phyloP scores from a whole-genome alignment of 2,888 invertebrate species.

The Apotomis capreana region DNA sequence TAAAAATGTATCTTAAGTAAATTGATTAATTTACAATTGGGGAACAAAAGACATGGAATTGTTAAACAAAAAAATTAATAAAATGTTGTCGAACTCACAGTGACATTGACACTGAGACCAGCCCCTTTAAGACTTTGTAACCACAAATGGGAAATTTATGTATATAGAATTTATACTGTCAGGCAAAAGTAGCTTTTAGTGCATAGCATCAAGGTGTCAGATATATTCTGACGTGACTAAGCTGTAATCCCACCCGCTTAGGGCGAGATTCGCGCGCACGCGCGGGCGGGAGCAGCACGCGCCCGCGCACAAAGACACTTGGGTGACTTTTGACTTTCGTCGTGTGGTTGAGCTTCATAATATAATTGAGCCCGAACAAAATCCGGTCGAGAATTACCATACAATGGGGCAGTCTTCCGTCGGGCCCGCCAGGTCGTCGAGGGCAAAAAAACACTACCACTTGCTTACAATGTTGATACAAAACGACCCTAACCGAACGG shows the following conservation, averaged over 20 bases:
- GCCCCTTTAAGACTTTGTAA: conserved; percentile 22
- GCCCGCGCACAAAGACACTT: conserved; percentile 65
- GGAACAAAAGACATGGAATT: too few species aligned
- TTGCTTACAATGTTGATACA: conserved; percentile 52
- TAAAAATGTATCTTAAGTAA: too few species aligned
- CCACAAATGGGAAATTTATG: conserved; percentile 22
- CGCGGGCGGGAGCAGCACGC: conserved; percentile 48
- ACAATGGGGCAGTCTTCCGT: conserved; percentile 81
- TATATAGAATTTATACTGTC: conserved; percentile 16
- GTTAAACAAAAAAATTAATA: neutral
- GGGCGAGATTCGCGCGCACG: conserved; percentile 30
- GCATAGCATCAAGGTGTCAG: neutral
- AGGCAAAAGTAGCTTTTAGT: conserved; percentile 17
- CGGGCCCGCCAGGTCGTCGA: conserved; percentile 79
- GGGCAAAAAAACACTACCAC: conserved; percentile 82
- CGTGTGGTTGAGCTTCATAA: conserved; percentile 80
- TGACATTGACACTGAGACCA: conserved; percentile 27
- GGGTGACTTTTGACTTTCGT: conserved; percentile 82
- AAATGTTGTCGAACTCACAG: conserved; percentile 21
- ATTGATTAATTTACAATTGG: too few species aligned
- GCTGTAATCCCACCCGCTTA: conserved; percentile 11
- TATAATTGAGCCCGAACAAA: conserved; percentile 82
- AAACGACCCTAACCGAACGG: conserved; percentile 49
- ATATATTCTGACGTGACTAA: conserved; percentile 22
- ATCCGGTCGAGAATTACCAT: conserved; percentile 82